phyloP scores from a whole-genome alignment of 2,888 invertebrate genomes.

The Orthosia gothica region DNA sequence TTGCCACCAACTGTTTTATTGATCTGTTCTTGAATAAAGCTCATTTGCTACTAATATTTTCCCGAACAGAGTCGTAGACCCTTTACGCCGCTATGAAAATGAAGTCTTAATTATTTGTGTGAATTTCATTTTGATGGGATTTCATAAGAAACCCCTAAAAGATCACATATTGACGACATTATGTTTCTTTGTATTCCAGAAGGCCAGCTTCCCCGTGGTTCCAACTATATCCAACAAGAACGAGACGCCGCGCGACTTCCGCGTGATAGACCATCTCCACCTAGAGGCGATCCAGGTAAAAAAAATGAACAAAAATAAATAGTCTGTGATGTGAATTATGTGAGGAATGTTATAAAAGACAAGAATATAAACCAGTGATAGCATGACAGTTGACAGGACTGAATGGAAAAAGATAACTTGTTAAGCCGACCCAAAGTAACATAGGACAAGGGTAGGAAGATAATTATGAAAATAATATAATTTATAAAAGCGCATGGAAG shows the following conservation, averaged over 20 bases:
- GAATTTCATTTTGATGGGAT: no score
- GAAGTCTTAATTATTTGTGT: background rate
- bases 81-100: background rate
- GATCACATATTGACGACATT: background rate
- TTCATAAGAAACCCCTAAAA: no score
- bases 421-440: no score
- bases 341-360: no score
- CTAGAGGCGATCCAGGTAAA: conserved; percentile 92
- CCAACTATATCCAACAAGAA: conserved; percentile 94
- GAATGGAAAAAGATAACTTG: no score
- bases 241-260: conserved; percentile 85
- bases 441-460: no score
- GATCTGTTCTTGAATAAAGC: background rate
- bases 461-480: no score
- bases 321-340: no score
- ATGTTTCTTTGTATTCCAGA: conserved; percentile 90
- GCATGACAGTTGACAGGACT: no score
- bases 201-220: conserved; percentile 95
- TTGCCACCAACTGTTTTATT: background rate
- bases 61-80: background rate
- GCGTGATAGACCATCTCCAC: conserved; percentile 89
- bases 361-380: no score
- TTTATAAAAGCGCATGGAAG: no score
- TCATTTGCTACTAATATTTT: background rate
- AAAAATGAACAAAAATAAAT: conserved; percentile 19